Evolutionary conservation across 2,888 invertebrate genomes (phyloP).

Genomic region (Lacanobia oleracea): DNA sequence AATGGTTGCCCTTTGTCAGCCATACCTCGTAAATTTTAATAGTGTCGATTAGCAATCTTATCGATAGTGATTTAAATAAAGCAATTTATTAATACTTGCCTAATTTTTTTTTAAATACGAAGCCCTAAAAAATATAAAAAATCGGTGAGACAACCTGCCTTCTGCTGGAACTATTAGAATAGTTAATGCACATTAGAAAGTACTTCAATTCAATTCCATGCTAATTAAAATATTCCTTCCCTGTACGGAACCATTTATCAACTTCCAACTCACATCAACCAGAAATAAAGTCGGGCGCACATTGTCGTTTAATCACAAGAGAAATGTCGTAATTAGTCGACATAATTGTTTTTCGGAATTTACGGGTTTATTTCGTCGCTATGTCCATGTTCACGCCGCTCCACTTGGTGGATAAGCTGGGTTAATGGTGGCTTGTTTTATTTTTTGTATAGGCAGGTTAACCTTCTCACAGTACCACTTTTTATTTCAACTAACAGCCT

Average conservation of each 20-base stretch:
- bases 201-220: no score
- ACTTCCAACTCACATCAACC: not conserved
- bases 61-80: not conserved
- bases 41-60: not conserved
- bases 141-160: not conserved
- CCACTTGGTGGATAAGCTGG: constrained; percentile 52
- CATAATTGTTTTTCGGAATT: constrained; percentile 62
- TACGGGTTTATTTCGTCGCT: constrained; percentile 61
- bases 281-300: constrained; percentile 50
- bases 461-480: not conserved
- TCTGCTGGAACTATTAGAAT: not conserved
- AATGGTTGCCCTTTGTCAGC: not conserved
- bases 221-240: accelerated
- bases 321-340: constrained; percentile 63
- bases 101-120: not conserved
- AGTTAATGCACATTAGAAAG: no score
- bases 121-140: no score
- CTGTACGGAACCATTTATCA: constrained; percentile 6
- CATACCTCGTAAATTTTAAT: not conserved
- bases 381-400: constrained; percentile 58
- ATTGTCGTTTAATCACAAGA: constrained; percentile 51
- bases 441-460: constrained; percentile 23
- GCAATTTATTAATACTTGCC: not conserved
- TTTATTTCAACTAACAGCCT: no score
- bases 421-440: constrained; percentile 42